phyloP scores from a whole-genome alignment of 30 jellyfish, hydroid and myxozoan genomes.

The Aurelia coerulea region DNA sequence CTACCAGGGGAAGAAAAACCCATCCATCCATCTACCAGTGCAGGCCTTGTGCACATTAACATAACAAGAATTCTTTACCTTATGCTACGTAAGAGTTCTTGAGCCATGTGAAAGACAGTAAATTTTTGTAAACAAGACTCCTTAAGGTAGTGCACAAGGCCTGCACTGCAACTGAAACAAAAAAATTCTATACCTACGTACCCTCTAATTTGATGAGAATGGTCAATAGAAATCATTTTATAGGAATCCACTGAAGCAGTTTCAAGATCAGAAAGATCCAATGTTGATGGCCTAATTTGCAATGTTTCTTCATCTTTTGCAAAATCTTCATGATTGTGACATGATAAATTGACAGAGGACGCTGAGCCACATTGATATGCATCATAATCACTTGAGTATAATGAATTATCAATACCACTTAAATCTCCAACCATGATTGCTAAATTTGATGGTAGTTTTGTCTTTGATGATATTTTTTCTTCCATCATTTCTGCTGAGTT shows the following conservation, averaged over 20 bases:
- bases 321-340: background rate
- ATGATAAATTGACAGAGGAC: background rate
- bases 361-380: background rate
- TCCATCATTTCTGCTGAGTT: background rate
- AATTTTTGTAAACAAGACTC: no score
- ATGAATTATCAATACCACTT: conserved; percentile 31
- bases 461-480: background rate
- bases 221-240: conserved; percentile 3
- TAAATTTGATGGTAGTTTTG: conserved; percentile 46
- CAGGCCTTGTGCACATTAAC: no score
- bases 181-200: no score
- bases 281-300: conserved; percentile 41
- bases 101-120: no score
- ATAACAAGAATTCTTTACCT: no score
- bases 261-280: conserved; percentile 54
- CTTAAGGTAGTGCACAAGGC: no score
- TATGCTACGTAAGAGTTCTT: no score
- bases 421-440: conserved; percentile 64
- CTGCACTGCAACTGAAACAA: no score
- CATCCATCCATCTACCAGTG: no score
- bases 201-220: no score
- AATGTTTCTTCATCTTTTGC: background rate
- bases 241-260: conserved; percentile 36
- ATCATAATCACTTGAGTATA: conserved; percentile 11
- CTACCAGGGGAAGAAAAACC: no score